These are phyloP conservation scores for Etheostoma cragini DNA, from an alignment of 2,113 vertebrate species.

Conservation along the genomic window DNA sequence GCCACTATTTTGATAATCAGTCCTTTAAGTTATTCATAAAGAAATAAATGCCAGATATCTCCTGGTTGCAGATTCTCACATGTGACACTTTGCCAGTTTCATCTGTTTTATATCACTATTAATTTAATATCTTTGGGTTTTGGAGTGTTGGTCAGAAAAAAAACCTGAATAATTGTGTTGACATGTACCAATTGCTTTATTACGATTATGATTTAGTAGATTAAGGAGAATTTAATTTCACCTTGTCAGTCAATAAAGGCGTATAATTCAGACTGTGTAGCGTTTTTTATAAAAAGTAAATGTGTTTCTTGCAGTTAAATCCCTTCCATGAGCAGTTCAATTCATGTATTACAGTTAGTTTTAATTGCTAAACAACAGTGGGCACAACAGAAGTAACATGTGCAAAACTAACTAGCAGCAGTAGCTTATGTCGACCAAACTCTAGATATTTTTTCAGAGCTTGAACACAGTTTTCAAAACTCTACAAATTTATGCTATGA, in stretches of 20 bases:
- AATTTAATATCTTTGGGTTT: background rate
- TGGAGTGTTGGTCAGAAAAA: background rate
- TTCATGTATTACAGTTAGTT: background rate
- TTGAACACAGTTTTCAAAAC: too few species aligned
- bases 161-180: background rate
- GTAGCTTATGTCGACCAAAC: too few species aligned
- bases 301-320: background rate
- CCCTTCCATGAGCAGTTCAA: background rate
- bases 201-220: background rate
- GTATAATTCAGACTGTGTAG: background rate
- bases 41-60: background rate
- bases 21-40: background rate
- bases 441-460: too few species aligned
- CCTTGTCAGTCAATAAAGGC: background rate
- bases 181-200: background rate
- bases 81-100: background rate
- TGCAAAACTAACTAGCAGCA: too few species aligned
- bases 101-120: background rate
- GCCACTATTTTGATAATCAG: slow-evolving; percentile 5
- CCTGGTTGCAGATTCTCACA: background rate
- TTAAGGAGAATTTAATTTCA: background rate
- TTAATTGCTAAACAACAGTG: too few species aligned
- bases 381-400: too few species aligned
- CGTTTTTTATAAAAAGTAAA: background rate
- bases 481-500: too few species aligned